Base-by-base conservation (phyloP, 2,888 invertebrate genomes). In the Limnephilus lunatus region DNA sequence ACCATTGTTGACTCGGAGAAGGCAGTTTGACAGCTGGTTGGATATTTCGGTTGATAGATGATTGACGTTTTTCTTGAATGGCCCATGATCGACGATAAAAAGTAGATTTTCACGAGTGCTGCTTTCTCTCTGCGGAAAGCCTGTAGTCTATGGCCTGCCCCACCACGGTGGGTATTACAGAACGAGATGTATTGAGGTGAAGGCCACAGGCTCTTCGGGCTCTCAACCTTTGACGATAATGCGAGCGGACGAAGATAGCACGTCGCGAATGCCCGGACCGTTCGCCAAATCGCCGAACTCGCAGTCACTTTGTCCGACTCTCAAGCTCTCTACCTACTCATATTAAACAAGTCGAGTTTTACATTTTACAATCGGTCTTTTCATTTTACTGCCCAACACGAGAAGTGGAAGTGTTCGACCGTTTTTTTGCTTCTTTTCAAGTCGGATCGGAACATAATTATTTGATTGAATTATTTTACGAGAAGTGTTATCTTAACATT, bases 101-200 rank as follows among this genome's bases (percentile, higher is more conserved):
- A 83, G 32, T 19, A 83, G 83, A 83, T 83, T 83, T 83, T 83
- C 83, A 25, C 83, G 35, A 35, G 35, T 32, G 14, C 83, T 25
- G 48, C 86, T 86, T 86, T 86, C 86, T 86, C 86, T 86, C 44
- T 9, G 48, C 86, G 86, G 86, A 86, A 86, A 86, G n/a, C 44
- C 30, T 15, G 39, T 86, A 35, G 44, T 11, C 39, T 44, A 86
- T 2, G 30, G 15, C 39, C 44, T n/a, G 39, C n/a, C 9, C n/a
- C 86, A 14, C 44, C 25, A n/a, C 85, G 35, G 35, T 44, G 85
- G 35, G 32, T n/a, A 12, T 12, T 14, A 35, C 48, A 12, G 39
- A 83, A 31, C 82, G 32, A 83, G 85, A 85, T 85, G 86, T 86
- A 86, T 86, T 48, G 86, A 86, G 86, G 86, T 86, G 48, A 86